These are phyloP conservation scores for Troides oblongomaculatus DNA, from an alignment of 2,888 invertebrate species.

Conservation along the genomic window DNA sequence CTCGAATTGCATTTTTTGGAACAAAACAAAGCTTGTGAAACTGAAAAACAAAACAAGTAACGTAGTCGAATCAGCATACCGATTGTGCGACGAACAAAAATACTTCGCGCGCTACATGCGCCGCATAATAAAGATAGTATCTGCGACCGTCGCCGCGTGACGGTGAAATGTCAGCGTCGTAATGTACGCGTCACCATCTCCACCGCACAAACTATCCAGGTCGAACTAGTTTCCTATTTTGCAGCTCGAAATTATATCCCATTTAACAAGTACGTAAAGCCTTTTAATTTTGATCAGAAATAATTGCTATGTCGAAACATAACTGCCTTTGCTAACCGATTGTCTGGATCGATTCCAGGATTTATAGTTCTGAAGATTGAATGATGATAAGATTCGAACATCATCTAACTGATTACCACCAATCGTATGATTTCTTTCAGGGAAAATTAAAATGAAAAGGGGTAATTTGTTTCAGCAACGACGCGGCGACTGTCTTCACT, in stretches of 20 bases:
- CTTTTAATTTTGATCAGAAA: not conserved
- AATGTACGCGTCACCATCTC: conserved; percentile 13
- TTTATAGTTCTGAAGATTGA: too few relatives aligned
- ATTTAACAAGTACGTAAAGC: not conserved
- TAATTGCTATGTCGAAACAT: too few relatives aligned
- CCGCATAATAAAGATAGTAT: conserved; percentile 9
- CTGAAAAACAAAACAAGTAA: not conserved
- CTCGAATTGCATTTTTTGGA: not conserved
- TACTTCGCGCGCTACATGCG: conserved; percentile 5
- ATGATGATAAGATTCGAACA: too few relatives aligned
- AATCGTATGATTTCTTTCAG: too few relatives aligned
- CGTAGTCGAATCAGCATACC: not conserved
- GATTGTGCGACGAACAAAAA: conserved; percentile 4
- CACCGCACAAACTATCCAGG: conserved; percentile 19
- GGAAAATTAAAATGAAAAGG: too few relatives aligned
- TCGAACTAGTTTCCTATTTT: not conserved
- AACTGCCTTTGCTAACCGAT: too few relatives aligned
- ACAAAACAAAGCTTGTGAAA: not conserved
- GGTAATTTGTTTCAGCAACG: too few relatives aligned
- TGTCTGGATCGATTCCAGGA: too few relatives aligned
- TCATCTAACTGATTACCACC: too few relatives aligned
- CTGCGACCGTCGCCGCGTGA: not conserved
- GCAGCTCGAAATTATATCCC: not conserved
- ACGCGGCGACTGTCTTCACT: too few relatives aligned
- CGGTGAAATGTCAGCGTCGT: conserved; percentile 15